A percentile compares a stretch with the other conserved stretches of the same genome.
Evolutionary conservation across 2,113 vertebrate species (phyloP).

Genomic region (Nycticorax nycticorax): DNA sequence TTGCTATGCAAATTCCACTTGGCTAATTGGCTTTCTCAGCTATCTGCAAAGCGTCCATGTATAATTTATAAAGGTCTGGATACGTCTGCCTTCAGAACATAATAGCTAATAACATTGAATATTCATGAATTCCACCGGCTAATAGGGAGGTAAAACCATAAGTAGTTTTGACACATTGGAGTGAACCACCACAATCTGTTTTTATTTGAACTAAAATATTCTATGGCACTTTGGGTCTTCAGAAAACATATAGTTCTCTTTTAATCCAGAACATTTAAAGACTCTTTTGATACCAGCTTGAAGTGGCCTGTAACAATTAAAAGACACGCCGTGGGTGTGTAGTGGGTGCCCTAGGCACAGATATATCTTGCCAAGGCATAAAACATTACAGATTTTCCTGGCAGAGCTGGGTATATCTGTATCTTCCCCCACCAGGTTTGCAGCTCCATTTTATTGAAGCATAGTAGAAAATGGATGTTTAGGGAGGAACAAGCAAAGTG

Average conservation of each 20-base stretch:
- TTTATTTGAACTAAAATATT: slow-evolving; percentile 53
- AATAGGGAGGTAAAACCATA: slow-evolving; percentile 40
- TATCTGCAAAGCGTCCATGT: slow-evolving; percentile 61
- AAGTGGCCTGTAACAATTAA: background rate
- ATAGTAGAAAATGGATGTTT: background rate
- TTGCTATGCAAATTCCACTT: slow-evolving; percentile 69
- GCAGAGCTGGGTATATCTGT: background rate
- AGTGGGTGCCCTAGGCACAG: background rate
- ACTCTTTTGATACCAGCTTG: background rate
- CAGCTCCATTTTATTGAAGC: background rate
- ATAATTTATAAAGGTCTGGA: slow-evolving; percentile 70
- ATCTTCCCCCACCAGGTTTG: background rate
- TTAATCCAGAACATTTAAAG: slow-evolving; percentile 36
- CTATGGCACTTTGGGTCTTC: background rate
- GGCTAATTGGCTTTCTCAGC: slow-evolving; percentile 72
- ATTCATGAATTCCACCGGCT: slow-evolving; percentile 65
- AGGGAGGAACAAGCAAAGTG: background rate
- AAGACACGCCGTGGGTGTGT: background rate
- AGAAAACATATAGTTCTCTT: slow-evolving; percentile 22
- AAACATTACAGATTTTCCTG: background rate
- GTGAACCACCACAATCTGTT: background rate
- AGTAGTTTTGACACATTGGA: slow-evolving; percentile 7
- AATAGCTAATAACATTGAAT: slow-evolving; percentile 65
- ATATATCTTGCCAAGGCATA: background rate
- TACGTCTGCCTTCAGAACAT: slow-evolving; percentile 51